Base-by-base conservation (phyloP, 1,140 invertebrate genomes). In the Drosophila rhopaloa region DNA sequence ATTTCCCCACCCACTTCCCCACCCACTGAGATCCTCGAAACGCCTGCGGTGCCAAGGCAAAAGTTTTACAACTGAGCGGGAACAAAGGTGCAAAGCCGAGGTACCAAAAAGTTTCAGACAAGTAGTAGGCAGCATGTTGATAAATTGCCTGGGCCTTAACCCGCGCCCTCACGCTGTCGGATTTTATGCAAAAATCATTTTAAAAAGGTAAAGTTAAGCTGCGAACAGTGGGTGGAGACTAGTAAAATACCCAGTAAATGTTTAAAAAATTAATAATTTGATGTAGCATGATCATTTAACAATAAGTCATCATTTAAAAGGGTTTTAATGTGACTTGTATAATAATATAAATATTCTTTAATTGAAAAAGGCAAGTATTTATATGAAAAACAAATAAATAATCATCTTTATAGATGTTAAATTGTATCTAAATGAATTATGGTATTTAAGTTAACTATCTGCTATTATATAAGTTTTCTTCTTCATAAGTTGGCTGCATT, bases 111-210 rank as follows among this genome's bases (percentile, higher is more conserved):
- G 14, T 85, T 85, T 78, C 67, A 57, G 74, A 86, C 80, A 83
- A 81, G 83, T 86, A 76, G 82, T 85, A 70, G 83, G 83, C 83
- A 85, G 83, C 75, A 63, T 76, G 75, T 73, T 86, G 83, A 86
- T 86, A 86, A 88, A 86, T 86, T 86, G 83, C 79, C 83, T 81
- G 56, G 63, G 74, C 73, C 44, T 76, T 77, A 66, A 67, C 72
- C 73, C 62, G 55, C 48, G 61, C 62, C 53, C 56, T 58, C 38
- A 19, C 27, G 35, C 56, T 88, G 71, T 88, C 84, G 65, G 59
- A 88, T 88, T 88, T 83, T 86, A 88, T 86, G 83, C 83, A 86
- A 73, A 88, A 83, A 63, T 79, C 48, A 44, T 76, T 84, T 77
- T 55, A 50, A 27, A 41, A 55, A 59, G 55, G 40, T 43, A 24